phyloP scores from a whole-genome alignment of 2,113 vertebrate genomes.

The Limanda limanda region DNA sequence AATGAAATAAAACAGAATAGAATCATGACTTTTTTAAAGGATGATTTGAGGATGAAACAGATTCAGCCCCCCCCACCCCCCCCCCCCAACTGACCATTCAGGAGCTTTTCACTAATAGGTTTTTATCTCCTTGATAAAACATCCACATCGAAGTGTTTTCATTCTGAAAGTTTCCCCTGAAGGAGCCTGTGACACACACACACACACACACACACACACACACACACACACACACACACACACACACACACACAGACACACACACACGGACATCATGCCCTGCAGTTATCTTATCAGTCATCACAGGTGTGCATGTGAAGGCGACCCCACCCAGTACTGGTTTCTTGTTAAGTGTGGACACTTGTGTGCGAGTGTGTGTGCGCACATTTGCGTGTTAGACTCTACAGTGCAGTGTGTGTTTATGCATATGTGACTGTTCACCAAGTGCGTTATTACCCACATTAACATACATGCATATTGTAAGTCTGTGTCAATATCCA shows the following conservation, averaged over 20 bases:
- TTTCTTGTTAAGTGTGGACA: conserved; percentile 7
- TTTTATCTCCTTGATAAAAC: too few relatives aligned
- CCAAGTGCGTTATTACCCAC: neutral
- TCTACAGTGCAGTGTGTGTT: neutral
- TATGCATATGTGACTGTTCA: neutral
- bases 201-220: neutral
- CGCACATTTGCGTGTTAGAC: neutral
- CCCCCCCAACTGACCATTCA: too few relatives aligned
- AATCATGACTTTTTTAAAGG: too few relatives aligned
- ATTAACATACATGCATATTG: neutral
- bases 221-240: too few relatives aligned
- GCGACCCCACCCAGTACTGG: conserved; percentile 40
- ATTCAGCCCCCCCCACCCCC: too few relatives aligned
- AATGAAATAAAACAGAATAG: too few relatives aligned
- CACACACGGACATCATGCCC: conserved; percentile 5
- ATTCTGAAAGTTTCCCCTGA: neutral
- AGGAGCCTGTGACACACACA: neutral
- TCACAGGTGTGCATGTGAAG: conserved; percentile 62
- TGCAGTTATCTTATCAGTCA: conserved; percentile 60
- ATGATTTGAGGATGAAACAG: too few relatives aligned
- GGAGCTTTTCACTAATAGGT: too few relatives aligned
- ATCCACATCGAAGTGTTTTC: neutral
- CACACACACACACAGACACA: neutral
- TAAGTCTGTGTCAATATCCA: neutral
- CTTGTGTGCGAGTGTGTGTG: neutral